A percentile compares a stretch with the other conserved stretches of the same genome.
phyloP scores from a whole-genome alignment of 2,797 vertebrate species.

The Crocodylus rhombifer region DNA sequence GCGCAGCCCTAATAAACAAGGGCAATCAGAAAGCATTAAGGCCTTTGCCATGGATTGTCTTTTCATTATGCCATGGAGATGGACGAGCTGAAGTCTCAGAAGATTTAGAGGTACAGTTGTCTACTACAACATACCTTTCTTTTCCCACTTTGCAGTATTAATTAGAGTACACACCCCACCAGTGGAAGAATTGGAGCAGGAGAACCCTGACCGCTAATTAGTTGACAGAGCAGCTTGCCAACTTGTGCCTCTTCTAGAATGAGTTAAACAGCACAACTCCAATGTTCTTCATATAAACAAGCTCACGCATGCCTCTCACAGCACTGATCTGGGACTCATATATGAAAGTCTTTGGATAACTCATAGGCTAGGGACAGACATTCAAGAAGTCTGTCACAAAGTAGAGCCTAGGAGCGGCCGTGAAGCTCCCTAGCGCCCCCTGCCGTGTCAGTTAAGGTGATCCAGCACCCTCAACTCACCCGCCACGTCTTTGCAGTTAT shows the following conservation, averaged over 20 bases:
- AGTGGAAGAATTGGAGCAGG: neutral
- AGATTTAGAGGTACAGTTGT: neutral
- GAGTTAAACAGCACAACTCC: neutral
- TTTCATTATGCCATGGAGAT: neutral
- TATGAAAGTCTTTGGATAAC: neutral
- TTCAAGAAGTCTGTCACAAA: too few relatives aligned
- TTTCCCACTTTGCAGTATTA: neutral
- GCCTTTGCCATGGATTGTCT: neutral
- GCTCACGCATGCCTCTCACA: neutral
- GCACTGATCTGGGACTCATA: neutral
- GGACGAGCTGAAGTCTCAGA: neutral
- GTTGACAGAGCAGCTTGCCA: neutral
- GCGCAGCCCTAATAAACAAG: neutral
- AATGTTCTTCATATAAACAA: conserved; percentile 17
- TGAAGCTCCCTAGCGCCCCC: too few relatives aligned
- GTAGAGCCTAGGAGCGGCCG: too few relatives aligned
- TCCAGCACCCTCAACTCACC: too few relatives aligned
- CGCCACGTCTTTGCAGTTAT: too few relatives aligned
- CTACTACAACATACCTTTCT: neutral
- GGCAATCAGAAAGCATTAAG: neutral
- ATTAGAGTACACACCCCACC: neutral
- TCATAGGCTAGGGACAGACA: too few relatives aligned
- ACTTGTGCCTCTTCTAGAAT: neutral
- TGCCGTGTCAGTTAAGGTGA: too few relatives aligned
- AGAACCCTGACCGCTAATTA: neutral